Conservation (phyloP, 2,888 invertebrate species). For the Anticlea derivata region DNA sequence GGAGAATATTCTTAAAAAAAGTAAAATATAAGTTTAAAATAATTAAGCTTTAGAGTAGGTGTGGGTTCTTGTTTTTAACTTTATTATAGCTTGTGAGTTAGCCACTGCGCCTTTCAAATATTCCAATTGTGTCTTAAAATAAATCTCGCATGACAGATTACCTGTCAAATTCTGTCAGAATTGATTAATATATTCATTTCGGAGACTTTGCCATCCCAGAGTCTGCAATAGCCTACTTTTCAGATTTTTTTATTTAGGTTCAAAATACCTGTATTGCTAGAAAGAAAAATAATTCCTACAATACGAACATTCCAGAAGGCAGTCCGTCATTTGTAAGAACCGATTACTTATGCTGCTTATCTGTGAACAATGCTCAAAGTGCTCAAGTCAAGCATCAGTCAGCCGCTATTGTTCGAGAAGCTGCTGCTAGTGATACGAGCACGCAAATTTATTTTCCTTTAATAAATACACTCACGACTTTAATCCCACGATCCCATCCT, state of each 20-base stretch:
- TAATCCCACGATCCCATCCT: not conserved
- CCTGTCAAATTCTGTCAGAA: not conserved
- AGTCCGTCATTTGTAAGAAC: constrained; percentile 59
- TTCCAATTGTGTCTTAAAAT: too few species aligned
- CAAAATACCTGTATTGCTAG: constrained; percentile 4
- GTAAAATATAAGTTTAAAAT: too few species aligned
- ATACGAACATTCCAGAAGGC: constrained; percentile 51
- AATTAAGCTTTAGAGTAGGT: too few species aligned
- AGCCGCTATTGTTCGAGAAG: constrained; percentile 49
- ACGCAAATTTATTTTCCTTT: constrained; percentile 38
- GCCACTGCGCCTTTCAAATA: too few species aligned
- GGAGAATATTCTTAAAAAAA: too few species aligned
- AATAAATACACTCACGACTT: constrained; percentile 5
- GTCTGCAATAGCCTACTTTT: too few species aligned
- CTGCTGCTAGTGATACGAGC: constrained; percentile 33
- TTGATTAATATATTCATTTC: too few species aligned
- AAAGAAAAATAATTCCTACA: constrained; percentile 53
- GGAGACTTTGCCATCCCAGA: too few species aligned
- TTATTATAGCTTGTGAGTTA: too few species aligned
- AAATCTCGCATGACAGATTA: too few species aligned
- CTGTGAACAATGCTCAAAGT: constrained; percentile 64
- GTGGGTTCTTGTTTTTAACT: too few species aligned
- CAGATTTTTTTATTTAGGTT: too few species aligned
- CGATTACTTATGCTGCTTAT: constrained; percentile 72
- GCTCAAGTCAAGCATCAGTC: constrained; percentile 57